Percentiles rank a stretch among this genome's conserved stretches.
phyloP scores from a whole-genome alignment of 2,888 invertebrate genomes.

The Siphlonurus alternatus region DNA sequence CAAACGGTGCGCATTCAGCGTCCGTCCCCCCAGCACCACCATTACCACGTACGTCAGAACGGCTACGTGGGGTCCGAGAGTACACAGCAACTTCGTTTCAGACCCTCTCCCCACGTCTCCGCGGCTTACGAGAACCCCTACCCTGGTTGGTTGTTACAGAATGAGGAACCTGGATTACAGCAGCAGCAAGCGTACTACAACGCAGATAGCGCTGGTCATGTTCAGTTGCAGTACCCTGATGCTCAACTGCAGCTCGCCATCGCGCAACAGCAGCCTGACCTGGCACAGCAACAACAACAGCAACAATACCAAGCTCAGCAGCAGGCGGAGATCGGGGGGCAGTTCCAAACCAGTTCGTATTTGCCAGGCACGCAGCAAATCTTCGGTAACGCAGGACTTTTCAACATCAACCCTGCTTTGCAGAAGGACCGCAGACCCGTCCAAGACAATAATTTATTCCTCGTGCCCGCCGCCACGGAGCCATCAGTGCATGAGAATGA shows the following conservation, averaged over 20 bases:
- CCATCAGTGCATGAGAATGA: not conserved
- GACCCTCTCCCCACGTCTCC: not conserved
- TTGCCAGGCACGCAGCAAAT: not conserved
- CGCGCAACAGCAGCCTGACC: not conserved
- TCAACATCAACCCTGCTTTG: not conserved
- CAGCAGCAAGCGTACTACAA: not conserved
- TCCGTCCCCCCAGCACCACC: not conserved
- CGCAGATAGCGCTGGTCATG: not conserved
- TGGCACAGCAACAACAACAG: not conserved
- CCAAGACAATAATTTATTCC: no score
- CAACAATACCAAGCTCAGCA: not conserved
- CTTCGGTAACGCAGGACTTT: not conserved
- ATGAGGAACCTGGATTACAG: no score
- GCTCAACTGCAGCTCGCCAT: not conserved
- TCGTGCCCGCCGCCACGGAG: not conserved
- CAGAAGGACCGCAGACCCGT: not conserved
- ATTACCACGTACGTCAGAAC: not conserved
- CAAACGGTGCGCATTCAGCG: not conserved
- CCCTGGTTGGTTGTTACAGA: not conserved
- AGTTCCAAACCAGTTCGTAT: not conserved
- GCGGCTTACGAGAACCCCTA: not conserved
- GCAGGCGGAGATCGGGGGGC: not conserved
- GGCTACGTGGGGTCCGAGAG: not conserved
- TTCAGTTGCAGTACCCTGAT: not conserved
- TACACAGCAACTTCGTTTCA: not conserved